phyloP scores from a whole-genome alignment of 2,888 invertebrate genomes.

The Rhamphomyia laevipes region DNA sequence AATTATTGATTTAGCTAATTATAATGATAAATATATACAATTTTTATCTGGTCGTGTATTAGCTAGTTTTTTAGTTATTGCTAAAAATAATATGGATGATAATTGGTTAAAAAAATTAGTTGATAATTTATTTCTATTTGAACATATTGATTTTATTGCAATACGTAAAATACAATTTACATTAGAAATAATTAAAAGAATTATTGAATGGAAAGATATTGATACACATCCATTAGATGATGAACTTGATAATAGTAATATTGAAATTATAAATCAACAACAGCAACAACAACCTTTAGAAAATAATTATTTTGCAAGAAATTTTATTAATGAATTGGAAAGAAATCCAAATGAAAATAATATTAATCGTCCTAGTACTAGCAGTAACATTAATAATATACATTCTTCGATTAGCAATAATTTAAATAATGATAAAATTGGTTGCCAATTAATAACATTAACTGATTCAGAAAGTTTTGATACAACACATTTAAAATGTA shows the following conservation, averaged over 20 bases:
- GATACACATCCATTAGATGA: conserved; percentile 72
- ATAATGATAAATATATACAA: conserved; percentile 67
- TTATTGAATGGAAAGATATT: conserved; percentile 80
- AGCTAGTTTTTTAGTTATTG: conserved; percentile 71
- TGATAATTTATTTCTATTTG: conserved; percentile 55
- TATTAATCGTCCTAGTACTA: conserved; percentile 4
- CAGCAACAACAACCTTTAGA: conserved; percentile 20
- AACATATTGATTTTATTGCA: conserved; percentile 48
- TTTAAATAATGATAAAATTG: conserved; percentile 8
- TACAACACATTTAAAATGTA: conserved; percentile 73
- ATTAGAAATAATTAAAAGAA: conserved; percentile 71
- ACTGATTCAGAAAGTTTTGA: conserved; percentile 74
- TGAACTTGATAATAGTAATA: conserved; percentile 29
- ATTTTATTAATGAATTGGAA: conserved; percentile 24
- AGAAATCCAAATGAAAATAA: conserved; percentile 9
- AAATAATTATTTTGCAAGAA: conserved; percentile 35
- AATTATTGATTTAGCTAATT: conserved; percentile 66
- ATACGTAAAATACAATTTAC: conserved; percentile 72
- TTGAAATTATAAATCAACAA: conserved; percentile 7
- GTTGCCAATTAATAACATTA: conserved; percentile 38
- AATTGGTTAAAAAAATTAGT: conserved; percentile 69
- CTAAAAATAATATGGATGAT: conserved; percentile 68
- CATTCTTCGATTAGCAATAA: conserved; percentile 11
- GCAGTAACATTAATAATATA: background rate
- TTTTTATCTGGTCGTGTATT: conserved; percentile 69